Conservation (phyloP, 2,797 vertebrate species). For the Malurus splendens region DNA sequence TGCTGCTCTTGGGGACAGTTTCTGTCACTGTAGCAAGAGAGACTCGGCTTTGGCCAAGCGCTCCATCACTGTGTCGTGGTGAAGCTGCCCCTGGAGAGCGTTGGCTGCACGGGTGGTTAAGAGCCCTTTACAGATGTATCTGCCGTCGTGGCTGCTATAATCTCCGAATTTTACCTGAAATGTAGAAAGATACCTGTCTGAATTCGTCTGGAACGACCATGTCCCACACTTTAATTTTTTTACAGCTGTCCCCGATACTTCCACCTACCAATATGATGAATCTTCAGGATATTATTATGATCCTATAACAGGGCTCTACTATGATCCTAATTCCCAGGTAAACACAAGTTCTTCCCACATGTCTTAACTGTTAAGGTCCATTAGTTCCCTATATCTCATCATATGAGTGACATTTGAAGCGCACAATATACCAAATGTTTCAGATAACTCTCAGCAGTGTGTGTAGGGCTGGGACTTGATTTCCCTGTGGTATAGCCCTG, state of each 20-base stretch:
- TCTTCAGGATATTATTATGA: slow-evolving; percentile 98
- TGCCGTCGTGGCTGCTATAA: not conserved
- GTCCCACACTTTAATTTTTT: slow-evolving; percentile 23
- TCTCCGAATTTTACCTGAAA: not conserved
- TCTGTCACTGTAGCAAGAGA: not conserved
- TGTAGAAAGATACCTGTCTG: not conserved
- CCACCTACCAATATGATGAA: slow-evolving; percentile 96
- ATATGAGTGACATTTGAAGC: not conserved
- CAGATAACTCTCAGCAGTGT: not conserved
- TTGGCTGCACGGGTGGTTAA: not conserved
- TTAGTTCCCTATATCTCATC: not conserved
- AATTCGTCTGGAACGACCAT: not conserved
- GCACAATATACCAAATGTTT: not conserved
- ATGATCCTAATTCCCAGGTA: slow-evolving; percentile 94
- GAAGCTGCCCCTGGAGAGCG: slow-evolving; percentile 5
- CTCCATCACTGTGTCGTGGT: not conserved
- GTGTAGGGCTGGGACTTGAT: not conserved
- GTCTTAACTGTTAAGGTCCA: not conserved
- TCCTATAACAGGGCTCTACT: slow-evolving; percentile 91
- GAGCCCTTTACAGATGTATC: not conserved
- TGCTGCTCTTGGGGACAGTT: not conserved
- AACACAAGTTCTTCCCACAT: not conserved
- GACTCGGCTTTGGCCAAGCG: not conserved
- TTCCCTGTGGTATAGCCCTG: not conserved
- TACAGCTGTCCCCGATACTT: slow-evolving; percentile 88